Evolutionary conservation across 2,797 vertebrate genomes (phyloP).

Genomic region (Amblyraja radiata): DNA sequence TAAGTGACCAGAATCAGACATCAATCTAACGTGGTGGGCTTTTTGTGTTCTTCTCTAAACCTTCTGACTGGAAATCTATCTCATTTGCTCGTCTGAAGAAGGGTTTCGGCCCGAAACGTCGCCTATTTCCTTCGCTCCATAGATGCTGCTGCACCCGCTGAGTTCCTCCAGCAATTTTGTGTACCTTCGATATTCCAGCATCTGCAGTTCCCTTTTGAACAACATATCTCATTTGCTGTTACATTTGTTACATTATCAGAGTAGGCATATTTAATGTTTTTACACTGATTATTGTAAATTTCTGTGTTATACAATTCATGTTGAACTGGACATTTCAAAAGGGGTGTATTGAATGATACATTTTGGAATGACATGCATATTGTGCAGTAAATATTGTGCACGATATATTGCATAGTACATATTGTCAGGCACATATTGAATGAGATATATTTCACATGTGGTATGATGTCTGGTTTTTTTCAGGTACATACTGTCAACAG

Average conservation of each 20-base stretch:
- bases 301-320: not conserved
- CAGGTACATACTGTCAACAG: constrained; percentile 95
- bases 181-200: too few species aligned
- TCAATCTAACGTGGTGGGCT: not conserved
- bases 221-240: not conserved
- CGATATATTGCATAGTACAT: not conserved
- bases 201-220: too few species aligned
- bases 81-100: too few species aligned
- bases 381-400: not conserved
- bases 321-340: not conserved
- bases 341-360: not conserved
- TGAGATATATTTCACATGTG: not conserved
- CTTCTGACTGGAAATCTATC: not conserved
- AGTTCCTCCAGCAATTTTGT: too few species aligned
- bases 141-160: too few species aligned
- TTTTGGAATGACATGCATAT: not conserved
- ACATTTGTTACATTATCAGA: not conserved
- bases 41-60: not conserved
- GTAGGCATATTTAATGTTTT: not conserved
- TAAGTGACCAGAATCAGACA: not conserved
- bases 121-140: too few species aligned
- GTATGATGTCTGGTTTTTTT: not conserved
- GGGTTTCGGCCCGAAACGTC: too few species aligned
- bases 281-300: not conserved
- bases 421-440: not conserved